These are phyloP conservation scores for Panthera tigris DNA, from an alignment of 2,113 vertebrate genomes.

Conservation along the genomic window DNA sequence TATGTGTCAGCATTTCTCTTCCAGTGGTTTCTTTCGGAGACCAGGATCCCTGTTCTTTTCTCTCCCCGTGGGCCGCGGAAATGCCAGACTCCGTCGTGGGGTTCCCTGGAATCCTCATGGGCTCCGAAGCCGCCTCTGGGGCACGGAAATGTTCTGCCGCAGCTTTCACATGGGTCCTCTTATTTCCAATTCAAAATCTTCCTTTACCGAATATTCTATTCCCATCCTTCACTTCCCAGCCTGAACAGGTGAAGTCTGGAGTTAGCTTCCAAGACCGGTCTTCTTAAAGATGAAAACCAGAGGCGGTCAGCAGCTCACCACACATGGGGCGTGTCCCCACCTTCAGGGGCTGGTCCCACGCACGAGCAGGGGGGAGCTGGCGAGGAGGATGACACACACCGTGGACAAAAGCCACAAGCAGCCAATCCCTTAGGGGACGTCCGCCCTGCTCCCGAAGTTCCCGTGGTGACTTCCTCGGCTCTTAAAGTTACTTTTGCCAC, in stretches of 20 bases:
- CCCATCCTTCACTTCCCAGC: background rate
- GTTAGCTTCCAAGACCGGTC: rapidly evolving
- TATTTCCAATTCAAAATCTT: background rate
- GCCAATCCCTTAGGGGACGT: background rate
- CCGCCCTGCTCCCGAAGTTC: no score
- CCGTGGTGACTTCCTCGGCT: background rate
- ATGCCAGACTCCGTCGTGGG: rapidly evolving
- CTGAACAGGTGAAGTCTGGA: background rate
- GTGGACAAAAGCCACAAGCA: background rate
- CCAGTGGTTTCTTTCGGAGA: background rate
- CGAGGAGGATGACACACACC: background rate
- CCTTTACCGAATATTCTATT: background rate
- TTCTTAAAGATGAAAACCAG: background rate
- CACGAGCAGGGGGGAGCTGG: background rate
- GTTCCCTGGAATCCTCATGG: background rate
- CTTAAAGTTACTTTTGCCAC: background rate
- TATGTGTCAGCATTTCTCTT: background rate
- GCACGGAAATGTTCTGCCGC: rapidly evolving
- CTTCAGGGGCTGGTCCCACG: background rate
- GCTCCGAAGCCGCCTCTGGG: no score
- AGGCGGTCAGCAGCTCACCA: rapidly evolving
- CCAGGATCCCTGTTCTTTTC: rapidly evolving
- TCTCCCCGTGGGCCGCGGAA: background rate
- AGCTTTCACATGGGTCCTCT: background rate
- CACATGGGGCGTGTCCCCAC: no score